A percentile compares a stretch with the other conserved stretches of the same genome.
Evolutionary conservation across 2,113 vertebrate species (phyloP).

Genomic region (Sinocyclocheilus grahami): DNA sequence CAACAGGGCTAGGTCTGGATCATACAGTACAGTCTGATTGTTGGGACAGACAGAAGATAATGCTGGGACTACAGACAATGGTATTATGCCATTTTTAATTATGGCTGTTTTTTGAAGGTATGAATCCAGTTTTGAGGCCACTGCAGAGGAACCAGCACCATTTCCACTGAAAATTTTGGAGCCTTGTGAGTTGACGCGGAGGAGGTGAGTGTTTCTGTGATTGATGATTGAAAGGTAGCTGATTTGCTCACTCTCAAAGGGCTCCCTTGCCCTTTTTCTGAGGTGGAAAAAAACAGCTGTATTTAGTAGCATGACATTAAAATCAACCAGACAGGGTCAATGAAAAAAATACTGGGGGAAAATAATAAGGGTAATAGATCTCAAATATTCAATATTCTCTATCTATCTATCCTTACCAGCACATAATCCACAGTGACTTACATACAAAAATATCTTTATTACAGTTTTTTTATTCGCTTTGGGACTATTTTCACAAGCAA

Average conservation of each 20-base stretch:
- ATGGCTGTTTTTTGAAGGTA: not conserved
- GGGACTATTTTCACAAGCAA: too few species aligned
- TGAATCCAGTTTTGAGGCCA: not conserved
- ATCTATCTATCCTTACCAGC: too few species aligned
- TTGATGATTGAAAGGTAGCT: conserved; percentile 16
- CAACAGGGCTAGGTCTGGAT: not conserved
- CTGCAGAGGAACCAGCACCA: not conserved
- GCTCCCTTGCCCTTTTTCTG: not conserved
- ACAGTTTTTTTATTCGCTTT: too few species aligned
- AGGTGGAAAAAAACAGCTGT: not conserved
- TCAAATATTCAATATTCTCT: too few species aligned
- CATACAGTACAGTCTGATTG: not conserved
- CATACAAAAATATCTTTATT: not conserved
- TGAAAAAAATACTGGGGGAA: too few species aligned
- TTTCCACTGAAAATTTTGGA: not conserved
- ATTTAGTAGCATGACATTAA: not conserved
- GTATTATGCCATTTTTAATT: not conserved
- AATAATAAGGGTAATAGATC: too few species aligned
- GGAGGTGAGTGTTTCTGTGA: conserved; percentile 5
- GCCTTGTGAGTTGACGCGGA: not conserved
- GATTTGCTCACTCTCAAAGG: conserved; percentile 13
- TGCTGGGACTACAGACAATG: not conserved
- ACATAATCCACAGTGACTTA: not conserved
- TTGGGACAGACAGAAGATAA: not conserved
- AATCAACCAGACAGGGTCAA: not conserved